Base-by-base conservation (phyloP, 2,113 vertebrate species). In the Lasiurus cinereus region DNA sequence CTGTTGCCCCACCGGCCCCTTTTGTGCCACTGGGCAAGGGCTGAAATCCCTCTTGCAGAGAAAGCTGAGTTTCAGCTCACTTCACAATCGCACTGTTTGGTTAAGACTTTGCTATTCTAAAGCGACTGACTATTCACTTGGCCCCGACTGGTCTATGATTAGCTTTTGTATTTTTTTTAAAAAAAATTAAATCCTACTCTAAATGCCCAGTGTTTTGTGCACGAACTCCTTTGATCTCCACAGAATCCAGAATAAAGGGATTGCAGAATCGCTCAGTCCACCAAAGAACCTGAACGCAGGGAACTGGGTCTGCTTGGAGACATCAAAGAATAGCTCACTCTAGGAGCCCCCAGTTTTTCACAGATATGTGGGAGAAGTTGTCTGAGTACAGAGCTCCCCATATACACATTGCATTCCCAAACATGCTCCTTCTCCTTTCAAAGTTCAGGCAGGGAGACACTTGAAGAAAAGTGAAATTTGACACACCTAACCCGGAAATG, bases 1-100 rank as follows among this genome's bases (percentile, higher is more conserved):
- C 21, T 1, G 62, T 82, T 91, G 76, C 94, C 90, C 92, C 12
- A 70, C 82, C 10, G 8, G 46, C 70, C 62, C 69, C 89, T 94
- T 97, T 96, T 96, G 86, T 96, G 91, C 97, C 97, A 94, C 90
- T 91, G 92, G 94, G 92, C 5, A 46, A 88, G 59, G 78, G 83
- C 94, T 94, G 76, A 95, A 97, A 96, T 94, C 97, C 93, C 97
- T 96, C 86, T 97, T 97, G 66, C 79, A 69, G 88, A 96, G 96
- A 97, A 97, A 94, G 94, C 88, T 8, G 73, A 78, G 70, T 90
- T 96, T 96, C 97, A 97, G 82, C 56, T 96, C 94, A 85, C 93
- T 88, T 96, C 93, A 95, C 64, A 95, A 94, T 94, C 4, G 6
- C 90, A 96, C 67, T 97, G 79, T 97, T 97, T 97, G 90, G 70